phyloP scores from a whole-genome alignment of 2,888 invertebrate species.

The Caenorhabditis panamensis region DNA sequence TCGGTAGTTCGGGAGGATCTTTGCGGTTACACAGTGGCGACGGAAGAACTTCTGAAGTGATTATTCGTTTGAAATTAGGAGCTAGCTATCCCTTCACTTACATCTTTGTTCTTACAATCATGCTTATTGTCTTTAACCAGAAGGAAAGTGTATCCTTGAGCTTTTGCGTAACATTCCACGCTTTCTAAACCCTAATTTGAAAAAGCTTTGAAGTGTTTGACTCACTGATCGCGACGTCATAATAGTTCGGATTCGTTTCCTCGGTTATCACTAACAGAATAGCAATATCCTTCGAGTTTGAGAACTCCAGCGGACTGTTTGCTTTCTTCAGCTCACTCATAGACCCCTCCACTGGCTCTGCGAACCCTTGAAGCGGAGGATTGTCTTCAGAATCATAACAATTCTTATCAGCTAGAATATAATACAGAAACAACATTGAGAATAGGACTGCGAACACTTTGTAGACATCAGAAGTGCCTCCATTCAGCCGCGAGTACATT shows the following conservation, averaged over 20 bases:
- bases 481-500: slow-evolving; percentile 6
- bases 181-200: slow-evolving; percentile 52
- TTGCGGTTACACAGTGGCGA: slow-evolving; percentile 61
- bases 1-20: slow-evolving; percentile 47
- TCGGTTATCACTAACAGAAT: slow-evolving; percentile 16
- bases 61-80: background rate
- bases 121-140: slow-evolving; percentile 22
- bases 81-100: background rate
- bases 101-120: slow-evolving; percentile 53
- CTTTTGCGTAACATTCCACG: slow-evolving; percentile 53
- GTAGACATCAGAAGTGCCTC: background rate
- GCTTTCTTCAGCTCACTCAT: too few species aligned
- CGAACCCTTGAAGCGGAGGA: background rate
- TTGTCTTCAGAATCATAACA: background rate
- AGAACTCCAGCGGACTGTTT: too few species aligned
- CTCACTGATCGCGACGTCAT: slow-evolving; percentile 39
- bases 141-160: slow-evolving; percentile 44
- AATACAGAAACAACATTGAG: background rate
- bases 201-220: too few species aligned
- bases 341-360: too few species aligned
- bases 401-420: slow-evolving; percentile 5
- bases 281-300: slow-evolving; percentile 12
- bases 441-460: slow-evolving; percentile 17
- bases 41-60: slow-evolving; percentile 63
- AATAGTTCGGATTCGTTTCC: slow-evolving; percentile 3